These are phyloP conservation scores for Hydractinia echinata DNA, from an alignment of 30 jellyfish, hydroid and myxozoan genomes.

Conservation along the genomic window DNA sequence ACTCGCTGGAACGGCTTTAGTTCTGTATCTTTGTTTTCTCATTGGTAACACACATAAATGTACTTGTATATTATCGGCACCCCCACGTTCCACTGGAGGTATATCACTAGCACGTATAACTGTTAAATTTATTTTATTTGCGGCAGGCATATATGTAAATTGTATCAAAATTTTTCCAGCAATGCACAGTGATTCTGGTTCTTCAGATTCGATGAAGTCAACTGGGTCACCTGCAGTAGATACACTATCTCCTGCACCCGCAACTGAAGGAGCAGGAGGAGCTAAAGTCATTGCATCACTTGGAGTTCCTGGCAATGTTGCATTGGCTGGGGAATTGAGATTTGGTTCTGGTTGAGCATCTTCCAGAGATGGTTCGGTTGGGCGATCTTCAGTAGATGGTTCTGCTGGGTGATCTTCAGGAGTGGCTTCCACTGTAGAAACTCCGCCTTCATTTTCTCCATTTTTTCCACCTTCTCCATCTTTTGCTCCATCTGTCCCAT, in stretches of 20 bases:
- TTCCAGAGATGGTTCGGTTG: not conserved
- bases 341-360: slow-evolving; percentile 8
- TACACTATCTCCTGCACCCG: not conserved
- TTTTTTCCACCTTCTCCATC: not conserved
- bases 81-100: slow-evolving; percentile 83
- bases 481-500: not conserved
- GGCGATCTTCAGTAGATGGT: not conserved
- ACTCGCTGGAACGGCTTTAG: slow-evolving; percentile 53
- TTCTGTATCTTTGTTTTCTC: slow-evolving; percentile 53
- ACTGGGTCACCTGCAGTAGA: slow-evolving; percentile 17
- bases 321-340: not conserved
- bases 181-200: slow-evolving; percentile 48
- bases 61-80: slow-evolving; percentile 60
- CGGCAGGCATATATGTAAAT: slow-evolving; percentile 71
- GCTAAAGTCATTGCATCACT: not conserved
- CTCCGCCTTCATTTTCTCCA: not conserved
- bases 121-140: slow-evolving; percentile 65
- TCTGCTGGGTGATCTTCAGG: not conserved
- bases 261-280: not conserved
- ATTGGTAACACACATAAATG: slow-evolving; percentile 69
- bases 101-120: slow-evolving; percentile 70
- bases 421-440: not conserved
- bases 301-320: slow-evolving; percentile 3
- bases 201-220: slow-evolving; percentile 48
- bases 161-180: slow-evolving; percentile 63